Percentiles rank a stretch among this genome's conserved stretches.
phyloP scores from a whole-genome alignment of 1,140 invertebrate species.

The Diorhabda carinulata region DNA sequence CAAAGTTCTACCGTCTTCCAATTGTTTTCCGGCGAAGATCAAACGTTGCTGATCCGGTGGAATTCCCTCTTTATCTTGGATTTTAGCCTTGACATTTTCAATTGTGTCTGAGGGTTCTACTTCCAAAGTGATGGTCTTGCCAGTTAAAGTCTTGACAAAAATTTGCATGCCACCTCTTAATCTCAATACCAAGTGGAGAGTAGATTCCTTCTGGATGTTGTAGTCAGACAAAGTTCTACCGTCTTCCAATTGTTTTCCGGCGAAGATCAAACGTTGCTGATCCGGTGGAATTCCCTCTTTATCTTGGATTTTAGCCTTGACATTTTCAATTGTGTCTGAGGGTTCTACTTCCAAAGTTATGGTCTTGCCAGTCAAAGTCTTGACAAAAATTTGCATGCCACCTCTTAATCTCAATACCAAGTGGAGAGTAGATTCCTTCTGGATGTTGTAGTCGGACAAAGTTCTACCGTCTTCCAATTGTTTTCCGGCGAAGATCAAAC shows the following conservation, averaged over 20 bases:
- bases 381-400: slow-evolving; percentile 60
- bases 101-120: slow-evolving; percentile 52
- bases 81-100: slow-evolving; percentile 64
- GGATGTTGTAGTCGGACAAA: slow-evolving; percentile 35
- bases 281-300: slow-evolving; percentile 64
- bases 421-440: slow-evolving; percentile 69
- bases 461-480: slow-evolving; percentile 66
- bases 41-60: slow-evolving; percentile 17
- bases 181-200: slow-evolving; percentile 65
- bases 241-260: slow-evolving; percentile 66
- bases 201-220: slow-evolving; percentile 70
- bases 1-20: slow-evolving; percentile 20
- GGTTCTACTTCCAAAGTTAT: slow-evolving; percentile 72
- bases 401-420: slow-evolving; percentile 71
- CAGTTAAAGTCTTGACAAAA: slow-evolving; percentile 44
- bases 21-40: slow-evolving; percentile 23
- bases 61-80: slow-evolving; percentile 54
- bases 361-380: slow-evolving; percentile 70
- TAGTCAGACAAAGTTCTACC: slow-evolving; percentile 60
- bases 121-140: slow-evolving; percentile 19
- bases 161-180: slow-evolving; percentile 69
- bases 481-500: slow-evolving; percentile 68
- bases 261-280: slow-evolving; percentile 60
- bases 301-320: slow-evolving; percentile 74
- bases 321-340: slow-evolving; percentile 72